phyloP scores from a whole-genome alignment of 2,113 vertebrate species.

The Hemicordylus capensis region DNA sequence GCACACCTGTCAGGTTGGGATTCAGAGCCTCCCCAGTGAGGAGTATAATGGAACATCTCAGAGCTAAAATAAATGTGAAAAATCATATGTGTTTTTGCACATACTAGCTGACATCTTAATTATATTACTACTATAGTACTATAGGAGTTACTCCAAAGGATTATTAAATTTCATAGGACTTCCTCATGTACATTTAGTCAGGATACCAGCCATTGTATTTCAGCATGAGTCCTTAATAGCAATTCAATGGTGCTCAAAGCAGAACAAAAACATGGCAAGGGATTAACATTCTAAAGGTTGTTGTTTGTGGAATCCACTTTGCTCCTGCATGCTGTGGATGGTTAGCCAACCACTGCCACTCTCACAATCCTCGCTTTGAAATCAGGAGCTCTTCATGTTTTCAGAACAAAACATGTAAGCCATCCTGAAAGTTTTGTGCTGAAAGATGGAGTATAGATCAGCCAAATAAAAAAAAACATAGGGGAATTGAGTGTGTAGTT shows the following conservation, averaged over 20 bases:
- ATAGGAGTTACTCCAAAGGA: no score
- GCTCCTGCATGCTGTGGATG: constrained; percentile 15
- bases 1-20: background rate
- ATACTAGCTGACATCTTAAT: no score
- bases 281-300: background rate
- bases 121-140: no score
- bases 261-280: background rate
- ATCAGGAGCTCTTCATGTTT: background rate
- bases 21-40: background rate
- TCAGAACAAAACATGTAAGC: background rate
- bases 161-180: no score
- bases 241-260: background rate
- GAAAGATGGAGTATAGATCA: no score
- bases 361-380: background rate
- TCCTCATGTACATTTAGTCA: no score
- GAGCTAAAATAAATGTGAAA: background rate
- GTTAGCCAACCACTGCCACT: background rate
- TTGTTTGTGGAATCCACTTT: constrained; percentile 4
- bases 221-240: background rate
- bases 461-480: no score
- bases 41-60: background rate
- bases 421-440: background rate
- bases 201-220: no score
- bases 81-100: background rate
- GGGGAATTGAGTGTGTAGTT: no score